A percentile compares a stretch with the other conserved stretches of the same genome.
Conservation (phyloP, 1,140 invertebrate genomes). For the Drosophila miranda region DNA sequence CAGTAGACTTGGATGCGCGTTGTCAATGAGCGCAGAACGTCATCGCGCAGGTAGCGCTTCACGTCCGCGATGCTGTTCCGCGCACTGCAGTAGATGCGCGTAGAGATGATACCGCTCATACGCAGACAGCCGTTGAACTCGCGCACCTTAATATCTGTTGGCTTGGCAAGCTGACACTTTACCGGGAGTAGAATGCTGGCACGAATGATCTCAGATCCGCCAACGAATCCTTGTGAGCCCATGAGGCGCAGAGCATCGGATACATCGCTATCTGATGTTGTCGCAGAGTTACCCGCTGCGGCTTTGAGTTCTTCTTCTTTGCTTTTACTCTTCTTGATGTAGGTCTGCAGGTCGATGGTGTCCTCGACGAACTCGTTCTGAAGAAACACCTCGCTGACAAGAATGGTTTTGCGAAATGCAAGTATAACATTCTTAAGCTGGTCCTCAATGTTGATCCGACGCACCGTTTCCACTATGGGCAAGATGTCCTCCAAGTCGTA, state of each 20-base stretch:
- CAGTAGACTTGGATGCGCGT: constrained; percentile 80
- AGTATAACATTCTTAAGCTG: constrained; percentile 74
- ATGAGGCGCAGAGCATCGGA: constrained; percentile 41
- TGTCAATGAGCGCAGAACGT: constrained; percentile 74
- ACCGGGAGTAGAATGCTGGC: constrained; percentile 70
- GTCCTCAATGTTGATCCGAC: constrained; percentile 76
- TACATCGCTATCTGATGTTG: constrained; percentile 1
- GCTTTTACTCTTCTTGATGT: constrained; percentile 60
- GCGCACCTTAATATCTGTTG: constrained; percentile 55
- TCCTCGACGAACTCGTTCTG: constrained; percentile 72
- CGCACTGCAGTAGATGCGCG: constrained; percentile 69
- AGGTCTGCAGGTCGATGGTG: constrained; percentile 63
- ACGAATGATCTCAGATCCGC: constrained; percentile 37
- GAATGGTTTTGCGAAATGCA: constrained; percentile 60
- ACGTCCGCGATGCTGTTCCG: constrained; percentile 71
- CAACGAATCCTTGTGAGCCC: background rate
- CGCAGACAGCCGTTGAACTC: constrained; percentile 70
- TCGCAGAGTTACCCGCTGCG: constrained; percentile 1
- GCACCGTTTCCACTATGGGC: constrained; percentile 57
- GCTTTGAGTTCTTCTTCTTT: constrained; percentile 52
- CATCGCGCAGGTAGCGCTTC: constrained; percentile 72
- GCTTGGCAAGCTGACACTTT: constrained; percentile 65
- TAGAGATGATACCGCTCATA: constrained; percentile 67
- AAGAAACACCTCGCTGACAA: constrained; percentile 74
- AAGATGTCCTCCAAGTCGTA: constrained; percentile 78